These are phyloP conservation scores for Dunckerocampus dactyliophorus DNA, from an alignment of 2,113 vertebrate species.

Conservation along the genomic window DNA sequence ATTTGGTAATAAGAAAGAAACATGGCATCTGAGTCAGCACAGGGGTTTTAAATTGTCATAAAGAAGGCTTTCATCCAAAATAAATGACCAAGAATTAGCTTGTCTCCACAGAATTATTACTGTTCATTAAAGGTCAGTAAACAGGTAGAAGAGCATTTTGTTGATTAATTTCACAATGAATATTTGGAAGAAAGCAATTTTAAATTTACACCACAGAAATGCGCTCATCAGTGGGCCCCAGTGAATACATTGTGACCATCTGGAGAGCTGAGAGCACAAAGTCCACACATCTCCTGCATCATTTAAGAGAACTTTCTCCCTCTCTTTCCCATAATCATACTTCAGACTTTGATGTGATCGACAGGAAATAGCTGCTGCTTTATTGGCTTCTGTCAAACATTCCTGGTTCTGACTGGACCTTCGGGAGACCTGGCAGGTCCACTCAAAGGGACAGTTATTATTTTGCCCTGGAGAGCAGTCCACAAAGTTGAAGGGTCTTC, in stretches of 20 bases:
- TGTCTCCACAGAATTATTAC: conserved; percentile 23
- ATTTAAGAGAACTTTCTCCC: conserved; percentile 42
- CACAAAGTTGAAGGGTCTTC: conserved; percentile 51
- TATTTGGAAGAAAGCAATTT: neutral
- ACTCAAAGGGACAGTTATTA: conserved; percentile 57
- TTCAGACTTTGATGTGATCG: conserved; percentile 61
- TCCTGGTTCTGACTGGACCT: conserved; percentile 58
- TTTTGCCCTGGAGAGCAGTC: conserved; percentile 51
- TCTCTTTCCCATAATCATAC: conserved; percentile 33
- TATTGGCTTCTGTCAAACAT: conserved; percentile 68
- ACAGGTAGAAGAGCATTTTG: conserved; percentile 22
- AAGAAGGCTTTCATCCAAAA: conserved; percentile 40
- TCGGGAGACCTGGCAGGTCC: conserved; percentile 53
- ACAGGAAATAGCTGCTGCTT: conserved; percentile 69
- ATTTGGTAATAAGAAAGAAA: conserved; percentile 44
- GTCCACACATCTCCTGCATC: conserved; percentile 37
- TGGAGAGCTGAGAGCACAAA: conserved; percentile 41
- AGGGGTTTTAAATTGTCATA: conserved; percentile 33
- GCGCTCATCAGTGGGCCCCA: neutral
- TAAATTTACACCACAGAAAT: conserved; percentile 19
- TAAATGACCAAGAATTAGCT: conserved; percentile 35
- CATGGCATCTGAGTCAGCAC: conserved; percentile 27
- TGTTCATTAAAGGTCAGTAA: neutral
- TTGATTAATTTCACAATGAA: conserved; percentile 31
- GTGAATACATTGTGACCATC: conserved; percentile 25